Evolutionary conservation across 2,888 invertebrate species (phyloP), one percentile per base, ranked within the genome.

Genomic region (Xestia ashworthii): DNA sequence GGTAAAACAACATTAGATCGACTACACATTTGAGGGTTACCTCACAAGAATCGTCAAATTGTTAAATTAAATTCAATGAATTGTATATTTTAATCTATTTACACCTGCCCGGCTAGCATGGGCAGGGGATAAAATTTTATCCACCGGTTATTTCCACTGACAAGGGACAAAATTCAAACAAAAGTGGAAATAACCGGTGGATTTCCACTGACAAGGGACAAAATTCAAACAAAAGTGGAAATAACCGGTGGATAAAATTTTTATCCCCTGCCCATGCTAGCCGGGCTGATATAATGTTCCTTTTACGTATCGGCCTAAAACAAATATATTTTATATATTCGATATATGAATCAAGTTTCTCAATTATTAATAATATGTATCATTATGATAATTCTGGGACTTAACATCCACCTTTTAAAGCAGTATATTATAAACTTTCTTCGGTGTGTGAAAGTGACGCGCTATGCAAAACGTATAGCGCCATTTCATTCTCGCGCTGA

Each of bases 311-410:
- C 19, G 14, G 19, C n/a, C 12, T 32, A 32, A 55, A 64, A 41
- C 11, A n/a, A 38, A 69, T 48, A 32, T 6, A 48, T 65, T 65
- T 68, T 53, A 44, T 71, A 65, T 72, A 41, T 12, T 71, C 14
- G 19, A 19, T 48, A 66, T 62, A 79, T 62, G 46, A 69, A 62
- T 25, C 73, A 14, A 62, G 14, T 19, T 76, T 38, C 44, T n/a
- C 16, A 68, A 65, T n/a, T 53, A 50, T 64, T 1, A n/a, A n/a
- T n/a, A n/a, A n/a, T n/a, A n/a, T n/a, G 11, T 71, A 60, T 65
- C 0, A 32, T 73, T 67, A 75, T 11, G 5, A 44, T 74, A 73
- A 2, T 53, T 50, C 41, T 5, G n/a, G 14, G 16, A 72, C 14
- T 65, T 14, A 14, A 44, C n/a, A 12, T 41, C 9, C 19, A 38